A percentile compares a stretch with the other conserved stretches of the same genome.
Evolutionary conservation across 1,140 invertebrate genomes (phyloP).

Genomic region (Zaprionus ornatus): DNA sequence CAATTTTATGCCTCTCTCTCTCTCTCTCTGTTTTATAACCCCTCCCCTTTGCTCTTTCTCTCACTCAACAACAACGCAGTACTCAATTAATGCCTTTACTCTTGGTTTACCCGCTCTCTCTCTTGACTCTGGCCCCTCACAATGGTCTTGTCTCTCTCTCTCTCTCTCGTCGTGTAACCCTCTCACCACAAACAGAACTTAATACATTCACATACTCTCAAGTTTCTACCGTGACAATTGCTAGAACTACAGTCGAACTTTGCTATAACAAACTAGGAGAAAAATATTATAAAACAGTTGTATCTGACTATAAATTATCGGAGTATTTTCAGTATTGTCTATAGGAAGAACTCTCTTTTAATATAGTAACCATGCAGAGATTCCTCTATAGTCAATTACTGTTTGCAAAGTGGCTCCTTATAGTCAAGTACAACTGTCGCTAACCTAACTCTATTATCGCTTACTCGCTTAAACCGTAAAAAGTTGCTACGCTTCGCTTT

Average conservation of each 20-base stretch:
- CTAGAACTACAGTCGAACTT: constrained; percentile 8
- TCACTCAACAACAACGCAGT: neutral
- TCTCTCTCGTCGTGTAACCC: constrained; percentile 5
- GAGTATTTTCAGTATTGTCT: neutral
- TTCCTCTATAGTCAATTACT: neutral
- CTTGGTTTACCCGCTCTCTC: neutral
- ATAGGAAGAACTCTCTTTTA: neutral
- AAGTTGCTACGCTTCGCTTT: constrained; percentile 47
- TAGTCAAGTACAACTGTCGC: neutral
- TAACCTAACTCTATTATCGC: neutral
- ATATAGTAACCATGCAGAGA: neutral
- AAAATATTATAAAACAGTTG: neutral
- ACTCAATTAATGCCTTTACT: constrained; percentile 2
- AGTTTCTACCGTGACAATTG: constrained; percentile 15
- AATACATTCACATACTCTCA: constrained; percentile 7
- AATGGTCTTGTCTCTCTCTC: neutral
- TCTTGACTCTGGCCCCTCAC: neutral
- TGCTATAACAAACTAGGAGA: neutral
- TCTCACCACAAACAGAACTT: neutral
- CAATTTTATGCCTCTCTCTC: constrained; percentile 20
- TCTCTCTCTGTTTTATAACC: neutral
- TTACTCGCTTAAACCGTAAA: constrained; percentile 23
- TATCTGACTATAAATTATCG: neutral
- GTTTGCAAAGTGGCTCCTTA: neutral
- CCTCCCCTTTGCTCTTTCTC: neutral